Conservation (phyloP, 2,113 vertebrate genomes). For the Poicephalus meyeri region DNA sequence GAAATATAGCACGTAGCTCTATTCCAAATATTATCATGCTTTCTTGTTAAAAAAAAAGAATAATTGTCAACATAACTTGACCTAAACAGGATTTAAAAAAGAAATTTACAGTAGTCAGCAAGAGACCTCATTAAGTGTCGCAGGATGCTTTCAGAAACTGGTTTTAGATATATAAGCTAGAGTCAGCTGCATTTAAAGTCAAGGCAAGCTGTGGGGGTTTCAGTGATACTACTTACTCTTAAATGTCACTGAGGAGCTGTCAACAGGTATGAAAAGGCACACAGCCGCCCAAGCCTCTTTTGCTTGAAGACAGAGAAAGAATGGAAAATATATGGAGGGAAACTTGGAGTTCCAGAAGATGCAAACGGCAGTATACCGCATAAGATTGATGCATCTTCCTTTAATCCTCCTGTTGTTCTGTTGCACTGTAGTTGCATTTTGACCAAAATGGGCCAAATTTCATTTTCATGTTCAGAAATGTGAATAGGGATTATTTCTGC, state of each 20-base stretch:
- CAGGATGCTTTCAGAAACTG: not conserved
- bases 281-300: not conserved
- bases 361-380: not conserved
- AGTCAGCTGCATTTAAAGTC: not conserved
- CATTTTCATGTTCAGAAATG: not conserved
- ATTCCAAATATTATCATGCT: not conserved
- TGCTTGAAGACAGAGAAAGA: not conserved
- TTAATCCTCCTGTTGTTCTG: not conserved
- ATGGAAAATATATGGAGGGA: not conserved
- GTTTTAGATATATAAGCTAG: not conserved
- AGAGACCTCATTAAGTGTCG: not conserved
- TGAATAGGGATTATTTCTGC: not conserved
- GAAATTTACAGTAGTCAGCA: not conserved
- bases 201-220: not conserved
- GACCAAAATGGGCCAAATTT: not conserved
- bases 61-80: not conserved
- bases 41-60: not conserved
- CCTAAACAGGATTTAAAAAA: not conserved
- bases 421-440: not conserved
- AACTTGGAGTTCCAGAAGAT: not conserved
- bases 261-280: not conserved
- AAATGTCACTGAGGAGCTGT: not conserved
- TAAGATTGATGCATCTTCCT: not conserved
- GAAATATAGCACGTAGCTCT: not conserved
- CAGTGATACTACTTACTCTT: not conserved